Evolutionary conservation across 2,797 vertebrate species (phyloP).

Genomic region (Melanotaenia boesemani): DNA sequence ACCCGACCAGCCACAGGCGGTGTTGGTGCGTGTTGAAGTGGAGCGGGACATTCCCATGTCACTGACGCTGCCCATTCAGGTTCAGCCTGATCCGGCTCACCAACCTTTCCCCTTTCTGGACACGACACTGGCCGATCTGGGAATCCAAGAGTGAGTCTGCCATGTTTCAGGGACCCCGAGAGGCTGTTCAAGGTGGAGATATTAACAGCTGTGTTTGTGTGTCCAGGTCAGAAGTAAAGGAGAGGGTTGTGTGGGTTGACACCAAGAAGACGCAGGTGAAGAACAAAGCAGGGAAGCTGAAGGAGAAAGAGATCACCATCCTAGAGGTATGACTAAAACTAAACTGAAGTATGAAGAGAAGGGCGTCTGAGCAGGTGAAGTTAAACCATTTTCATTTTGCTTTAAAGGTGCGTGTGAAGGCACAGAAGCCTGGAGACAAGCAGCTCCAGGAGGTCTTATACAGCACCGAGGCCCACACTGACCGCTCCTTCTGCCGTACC

Average conservation of each 20-base stretch:
- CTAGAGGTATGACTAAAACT: conserved; percentile 63
- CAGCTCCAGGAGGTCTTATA: conserved; percentile 82
- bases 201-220: conserved; percentile 15
- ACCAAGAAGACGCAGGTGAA: conserved; percentile 82
- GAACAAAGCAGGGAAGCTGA: conserved; percentile 82
- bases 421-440: conserved; percentile 79
- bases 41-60: conserved; percentile 80
- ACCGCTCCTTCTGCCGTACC: conserved; percentile 82
- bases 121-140: conserved; percentile 81
- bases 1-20: background rate
- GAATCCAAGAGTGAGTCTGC: conserved; percentile 83
- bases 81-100: conserved; percentile 59
- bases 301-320: conserved; percentile 83
- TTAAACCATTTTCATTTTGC: background rate
- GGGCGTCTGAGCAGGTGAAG: background rate
- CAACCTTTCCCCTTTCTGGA: conserved; percentile 83
- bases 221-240: conserved; percentile 83
- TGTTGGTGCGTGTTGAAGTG: conserved; percentile 61
- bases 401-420: conserved; percentile 81
- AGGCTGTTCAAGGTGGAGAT: background rate
- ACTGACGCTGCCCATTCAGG: conserved; percentile 77
- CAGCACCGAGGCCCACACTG: conserved; percentile 84
- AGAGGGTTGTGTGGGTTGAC: conserved; percentile 85
- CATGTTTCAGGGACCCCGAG: background rate
- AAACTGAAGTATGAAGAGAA: background rate